Base-by-base conservation (phyloP, 2,888 invertebrate genomes). In the Germaria angustata region DNA sequence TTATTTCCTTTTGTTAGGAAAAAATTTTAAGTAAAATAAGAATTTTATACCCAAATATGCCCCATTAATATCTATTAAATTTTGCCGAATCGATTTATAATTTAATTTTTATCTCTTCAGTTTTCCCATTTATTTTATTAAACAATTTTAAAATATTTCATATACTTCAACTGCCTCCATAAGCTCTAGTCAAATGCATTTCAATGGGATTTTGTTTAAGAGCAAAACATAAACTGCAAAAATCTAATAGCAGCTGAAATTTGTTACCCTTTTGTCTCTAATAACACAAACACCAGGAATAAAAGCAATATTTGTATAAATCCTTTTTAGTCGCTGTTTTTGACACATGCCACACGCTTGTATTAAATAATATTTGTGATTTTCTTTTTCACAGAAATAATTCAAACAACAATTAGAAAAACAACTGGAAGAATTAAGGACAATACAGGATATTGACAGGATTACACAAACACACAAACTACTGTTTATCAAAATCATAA, bases 281-380 rank as follows among this genome's bases (percentile, higher is more conserved):
- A 5, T n/a, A 24, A 13, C 5, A 39, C 4, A 68, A n/a, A 53
- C 20, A 7, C 7, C 28, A 5, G 28, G 2, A 55, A 17, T 32
- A 55, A 28, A 44, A 57, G 5, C 2, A 49, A n/a, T 39, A 44
- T 46, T 46, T 57, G 36, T 22, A 32, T 1, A 68, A 68, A 68
- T 68, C 39, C 49, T 66, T 66, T 65, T 6, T 51, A 76, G 41
- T 76, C 51, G 41, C 59, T 68, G 49, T 17, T 51, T 68, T n/a
- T 68, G 49, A 68, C 51, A 76, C 17, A 44, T 44, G 32, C 32
- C 61, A 34, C 17, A 24, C 17, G 61, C 15, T 69, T 32, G 51
- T 32, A 6, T 44, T 51, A 28, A 9, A 55, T 15, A 17, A 17
- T 44, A 22, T 13, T 44, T 24, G 46, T 36, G 20, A 2, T 20